These are phyloP conservation scores for Strix uralensis DNA, from an alignment of 2,113 vertebrate genomes.

Conservation along the genomic window DNA sequence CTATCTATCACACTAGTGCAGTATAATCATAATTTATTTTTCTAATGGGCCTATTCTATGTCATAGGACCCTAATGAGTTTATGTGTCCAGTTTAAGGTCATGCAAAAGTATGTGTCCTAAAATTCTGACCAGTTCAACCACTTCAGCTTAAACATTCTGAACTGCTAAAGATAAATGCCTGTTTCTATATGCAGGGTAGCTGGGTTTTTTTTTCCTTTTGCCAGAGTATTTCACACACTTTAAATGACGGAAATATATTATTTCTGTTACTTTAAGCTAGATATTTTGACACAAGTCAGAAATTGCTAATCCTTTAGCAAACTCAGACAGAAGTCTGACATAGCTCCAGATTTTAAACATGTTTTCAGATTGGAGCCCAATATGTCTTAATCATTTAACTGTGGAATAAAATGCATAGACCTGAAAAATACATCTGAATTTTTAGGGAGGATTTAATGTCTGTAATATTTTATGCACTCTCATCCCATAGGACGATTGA, in stretches of 20 bases:
- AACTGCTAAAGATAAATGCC: background rate
- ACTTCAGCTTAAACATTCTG: background rate
- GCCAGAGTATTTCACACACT: background rate
- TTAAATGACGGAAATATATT: conserved; percentile 28
- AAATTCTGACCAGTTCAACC: background rate
- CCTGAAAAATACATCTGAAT: conserved; percentile 22
- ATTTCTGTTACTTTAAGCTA: conserved; percentile 28
- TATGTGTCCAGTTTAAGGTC: background rate
- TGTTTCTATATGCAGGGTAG: background rate
- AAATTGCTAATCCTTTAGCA: conserved; percentile 52
- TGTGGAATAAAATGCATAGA: conserved; percentile 11
- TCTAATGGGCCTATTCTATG: background rate
- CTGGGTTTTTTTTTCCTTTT: background rate
- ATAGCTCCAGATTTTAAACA: conserved; percentile 33
- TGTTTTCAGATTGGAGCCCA: conserved; percentile 8
- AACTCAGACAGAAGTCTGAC: conserved; percentile 41
- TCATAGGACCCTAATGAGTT: background rate
- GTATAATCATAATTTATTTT: background rate
- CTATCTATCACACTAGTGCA: background rate
- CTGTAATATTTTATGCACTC: conserved; percentile 29
- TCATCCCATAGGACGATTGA: background rate
- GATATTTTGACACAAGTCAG: conserved; percentile 51
- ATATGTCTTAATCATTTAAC: conserved; percentile 36
- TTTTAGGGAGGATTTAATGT: conserved; percentile 52
- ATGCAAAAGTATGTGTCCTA: background rate